Percentiles rank a stretch among this genome's conserved stretches.
Evolutionary conservation across 2,797 vertebrate genomes (phyloP).

Genomic region (Sardinella longiceps): DNA sequence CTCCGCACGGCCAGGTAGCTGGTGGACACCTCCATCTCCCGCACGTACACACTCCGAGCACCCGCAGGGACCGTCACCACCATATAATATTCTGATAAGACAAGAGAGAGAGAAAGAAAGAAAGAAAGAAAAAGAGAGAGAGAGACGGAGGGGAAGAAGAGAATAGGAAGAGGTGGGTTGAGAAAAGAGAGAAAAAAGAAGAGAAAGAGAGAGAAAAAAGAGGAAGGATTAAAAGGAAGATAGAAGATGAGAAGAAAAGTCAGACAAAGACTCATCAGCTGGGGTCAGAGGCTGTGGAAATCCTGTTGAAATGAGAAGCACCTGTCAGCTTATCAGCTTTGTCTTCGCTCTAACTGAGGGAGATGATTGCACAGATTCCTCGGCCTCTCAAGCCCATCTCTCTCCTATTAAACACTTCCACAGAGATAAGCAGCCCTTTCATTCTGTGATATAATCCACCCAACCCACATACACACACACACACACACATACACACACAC

Average conservation of each 20-base stretch:
- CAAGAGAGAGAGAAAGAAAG: background rate
- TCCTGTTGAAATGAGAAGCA: background rate
- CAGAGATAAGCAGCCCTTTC: background rate
- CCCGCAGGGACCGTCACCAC: slow-evolving; percentile 88
- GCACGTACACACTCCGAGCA: slow-evolving; percentile 83
- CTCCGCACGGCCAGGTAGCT: slow-evolving; percentile 90
- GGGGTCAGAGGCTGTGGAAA: background rate
- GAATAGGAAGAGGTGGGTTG: background rate
- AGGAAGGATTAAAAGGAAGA: background rate
- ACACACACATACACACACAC: background rate
- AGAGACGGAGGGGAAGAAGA: background rate
- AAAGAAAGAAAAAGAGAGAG: background rate
- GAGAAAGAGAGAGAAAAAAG: background rate
- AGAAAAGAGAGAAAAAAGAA: background rate
- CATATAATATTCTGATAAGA: slow-evolving; percentile 84
- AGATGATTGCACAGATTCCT: background rate
- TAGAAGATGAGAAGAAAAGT: background rate
- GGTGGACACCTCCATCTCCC: slow-evolving; percentile 85
- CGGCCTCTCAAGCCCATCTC: background rate
- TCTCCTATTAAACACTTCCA: background rate
- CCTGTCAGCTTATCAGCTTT: background rate
- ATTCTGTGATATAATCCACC: background rate
- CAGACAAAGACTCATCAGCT: background rate
- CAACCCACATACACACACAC: background rate
- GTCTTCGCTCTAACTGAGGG: background rate